A percentile compares a stretch with the other conserved stretches of the same genome.
These are phyloP conservation scores for Trichomycterus rosablanca DNA, from an alignment of 2,113 vertebrate genomes.

Conservation along the genomic window DNA sequence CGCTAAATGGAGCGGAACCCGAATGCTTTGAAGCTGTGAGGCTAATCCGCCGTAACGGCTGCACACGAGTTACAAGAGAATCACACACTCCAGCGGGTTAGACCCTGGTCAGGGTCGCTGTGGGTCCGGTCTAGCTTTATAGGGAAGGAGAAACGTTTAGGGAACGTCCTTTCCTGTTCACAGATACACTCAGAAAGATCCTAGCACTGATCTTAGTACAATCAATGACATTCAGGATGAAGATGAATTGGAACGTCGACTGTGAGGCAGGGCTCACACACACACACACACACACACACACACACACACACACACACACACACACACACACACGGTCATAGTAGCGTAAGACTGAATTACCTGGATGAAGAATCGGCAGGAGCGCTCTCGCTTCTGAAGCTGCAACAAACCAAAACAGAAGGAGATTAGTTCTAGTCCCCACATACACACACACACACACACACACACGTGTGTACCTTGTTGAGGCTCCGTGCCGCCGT, in stretches of 20 bases:
- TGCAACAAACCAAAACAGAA: constrained; percentile 24
- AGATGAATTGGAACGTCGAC: too few species aligned
- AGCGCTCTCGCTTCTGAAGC: constrained; percentile 47
- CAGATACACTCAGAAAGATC: too few species aligned
- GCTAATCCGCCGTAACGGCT: constrained; percentile 72
- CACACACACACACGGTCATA: constrained; percentile 10
- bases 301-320: constrained; percentile 20
- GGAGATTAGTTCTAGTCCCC: too few species aligned
- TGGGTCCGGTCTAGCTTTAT: too few species aligned
- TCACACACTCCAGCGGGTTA: too few species aligned
- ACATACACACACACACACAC: constrained; percentile 1
- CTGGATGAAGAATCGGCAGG: constrained; percentile 45
- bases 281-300: constrained; percentile 10
- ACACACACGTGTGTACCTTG: constrained; percentile 73
- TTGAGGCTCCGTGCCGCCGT: constrained; percentile 93
- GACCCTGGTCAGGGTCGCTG: too few species aligned
- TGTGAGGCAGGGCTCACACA: constrained; percentile 44
- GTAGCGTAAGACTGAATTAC: background rate
- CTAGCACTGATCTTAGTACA: too few species aligned
- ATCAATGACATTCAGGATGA: too few species aligned
- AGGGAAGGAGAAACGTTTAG: too few species aligned
- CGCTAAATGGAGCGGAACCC: constrained; percentile 74
- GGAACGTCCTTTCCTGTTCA: too few species aligned
- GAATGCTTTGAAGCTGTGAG: constrained; percentile 70
- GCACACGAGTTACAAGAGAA: too few species aligned